A percentile compares a stretch with the other conserved stretches of the same genome.
These are phyloP conservation scores for Sympetrum striolatum DNA, from an alignment of 2,888 invertebrate species.

Conservation along the genomic window DNA sequence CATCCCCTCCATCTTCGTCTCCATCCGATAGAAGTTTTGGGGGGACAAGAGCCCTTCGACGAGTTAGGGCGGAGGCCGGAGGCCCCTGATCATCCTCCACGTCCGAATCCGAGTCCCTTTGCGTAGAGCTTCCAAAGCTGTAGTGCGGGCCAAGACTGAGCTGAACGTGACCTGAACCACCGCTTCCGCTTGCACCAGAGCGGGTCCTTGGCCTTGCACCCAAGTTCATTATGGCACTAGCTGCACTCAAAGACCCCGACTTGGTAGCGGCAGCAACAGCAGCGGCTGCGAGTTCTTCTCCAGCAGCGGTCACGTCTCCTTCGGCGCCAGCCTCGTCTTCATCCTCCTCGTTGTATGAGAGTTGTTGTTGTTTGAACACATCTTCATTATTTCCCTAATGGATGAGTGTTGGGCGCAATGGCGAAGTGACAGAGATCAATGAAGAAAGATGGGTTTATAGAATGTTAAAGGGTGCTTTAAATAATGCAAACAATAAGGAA, in stretches of 20 bases:
- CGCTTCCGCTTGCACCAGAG: slow-evolving; percentile 6
- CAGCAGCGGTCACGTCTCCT: neutral
- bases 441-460: neutral
- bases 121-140: slow-evolving; percentile 20
- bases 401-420: neutral
- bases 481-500: too few species aligned
- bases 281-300: slow-evolving; percentile 31
- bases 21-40: slow-evolving; percentile 57
- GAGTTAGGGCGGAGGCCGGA: slow-evolving; percentile 57
- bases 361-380: slow-evolving; percentile 38
- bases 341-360: slow-evolving; percentile 25
- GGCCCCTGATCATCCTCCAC: slow-evolving; percentile 55
- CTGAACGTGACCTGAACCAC: neutral
- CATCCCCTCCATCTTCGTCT: slow-evolving; percentile 51
- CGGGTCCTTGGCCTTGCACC: neutral
- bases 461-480: too few species aligned
- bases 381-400: slow-evolving; percentile 38
- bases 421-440: neutral
- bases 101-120: slow-evolving; percentile 46
- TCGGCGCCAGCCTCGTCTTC: slow-evolving; percentile 10
- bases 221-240: slow-evolving; percentile 27
- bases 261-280: slow-evolving; percentile 46
- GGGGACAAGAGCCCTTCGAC: slow-evolving; percentile 58
- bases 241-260: slow-evolving; percentile 24
- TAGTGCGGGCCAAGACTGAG: slow-evolving; percentile 19